Conservation (phyloP, 2,797 vertebrate species). For the Oreortyx pictus region DNA sequence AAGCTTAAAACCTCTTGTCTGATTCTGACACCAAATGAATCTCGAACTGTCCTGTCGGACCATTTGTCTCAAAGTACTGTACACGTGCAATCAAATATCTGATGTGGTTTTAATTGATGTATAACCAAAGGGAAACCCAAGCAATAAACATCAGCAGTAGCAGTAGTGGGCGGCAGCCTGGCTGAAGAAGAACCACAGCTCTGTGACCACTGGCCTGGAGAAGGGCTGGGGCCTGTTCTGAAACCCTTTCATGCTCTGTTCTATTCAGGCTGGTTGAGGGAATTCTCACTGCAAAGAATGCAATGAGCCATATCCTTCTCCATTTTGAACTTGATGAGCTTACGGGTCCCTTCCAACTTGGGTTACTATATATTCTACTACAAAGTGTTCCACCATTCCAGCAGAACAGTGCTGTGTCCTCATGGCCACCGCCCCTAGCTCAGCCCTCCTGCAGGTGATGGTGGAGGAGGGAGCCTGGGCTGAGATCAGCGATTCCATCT, state of each 20-base stretch:
- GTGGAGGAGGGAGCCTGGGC: not conserved
- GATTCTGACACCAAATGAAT: not conserved
- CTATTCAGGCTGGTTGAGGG: fast-evolving
- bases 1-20: not conserved
- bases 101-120: not conserved
- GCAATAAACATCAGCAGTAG: fast-evolving
- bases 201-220: not conserved
- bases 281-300: too few species aligned
- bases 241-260: fast-evolving
- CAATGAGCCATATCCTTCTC: too few species aligned
- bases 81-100: fast-evolving
- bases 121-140: fast-evolving
- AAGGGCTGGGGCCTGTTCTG: fast-evolving
- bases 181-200: fast-evolving
- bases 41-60: fast-evolving
- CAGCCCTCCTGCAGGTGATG: not conserved
- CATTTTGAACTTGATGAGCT: too few species aligned
- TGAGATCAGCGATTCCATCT: not conserved
- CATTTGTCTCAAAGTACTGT: fast-evolving
- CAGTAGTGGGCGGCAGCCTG: not conserved
- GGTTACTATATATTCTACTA: too few species aligned
- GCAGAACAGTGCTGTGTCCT: not conserved
- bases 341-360: too few species aligned
- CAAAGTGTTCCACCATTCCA: too few species aligned
- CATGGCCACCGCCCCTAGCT: not conserved